Base-by-base conservation (phyloP, 2,113 vertebrate genomes). In the Lampris megalopsis region DNA sequence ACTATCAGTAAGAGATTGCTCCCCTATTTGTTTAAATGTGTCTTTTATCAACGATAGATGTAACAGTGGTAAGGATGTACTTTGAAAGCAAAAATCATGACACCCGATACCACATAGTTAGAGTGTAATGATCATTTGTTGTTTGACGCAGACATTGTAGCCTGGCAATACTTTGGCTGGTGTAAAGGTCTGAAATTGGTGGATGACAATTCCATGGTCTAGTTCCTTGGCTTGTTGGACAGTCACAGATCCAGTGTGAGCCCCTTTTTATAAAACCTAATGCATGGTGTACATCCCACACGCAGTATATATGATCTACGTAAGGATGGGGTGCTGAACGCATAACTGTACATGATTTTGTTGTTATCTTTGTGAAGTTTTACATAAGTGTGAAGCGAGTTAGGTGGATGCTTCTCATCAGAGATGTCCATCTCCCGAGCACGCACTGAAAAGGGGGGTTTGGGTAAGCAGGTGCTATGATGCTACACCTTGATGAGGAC, bases 401-500 rank as follows among this genome's bases (percentile, higher is more conserved):
- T 75, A 63, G 71, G 68, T 56, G 52, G 72, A 69, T 53, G 77
- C 71, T 79, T 74, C 67, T 86, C 63, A 66, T 35, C 60, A 58
- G 57, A 76, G 73, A 67, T 9, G 13, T 68, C 6, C 67, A 59
- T 65, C 60, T 78, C 67, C 57, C 52, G 56, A 47, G 50, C 42
- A 41, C 37, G 2, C 68, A 43, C 38, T 3, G 50, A 68, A 60
- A 64, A 40, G 52, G 5, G n/a, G 43, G 3, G 43, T 24, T 48
- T 8, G 9, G 45, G 77, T 81, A 75, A 74, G 71, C 63, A 10
- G 89, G 89, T 89, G 89, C 90, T 92, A 92, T 75, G 70, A 84
- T 75, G 86, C 83, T 86, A 75, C 82, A 84, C 57, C 82, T 89
- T 80, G 67, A 82, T 93, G 91, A 94, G 91, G 88, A 82, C 81